Base-by-base conservation (phyloP, 2,797 vertebrate species). In the Gymnoscopelus braueri region DNA sequence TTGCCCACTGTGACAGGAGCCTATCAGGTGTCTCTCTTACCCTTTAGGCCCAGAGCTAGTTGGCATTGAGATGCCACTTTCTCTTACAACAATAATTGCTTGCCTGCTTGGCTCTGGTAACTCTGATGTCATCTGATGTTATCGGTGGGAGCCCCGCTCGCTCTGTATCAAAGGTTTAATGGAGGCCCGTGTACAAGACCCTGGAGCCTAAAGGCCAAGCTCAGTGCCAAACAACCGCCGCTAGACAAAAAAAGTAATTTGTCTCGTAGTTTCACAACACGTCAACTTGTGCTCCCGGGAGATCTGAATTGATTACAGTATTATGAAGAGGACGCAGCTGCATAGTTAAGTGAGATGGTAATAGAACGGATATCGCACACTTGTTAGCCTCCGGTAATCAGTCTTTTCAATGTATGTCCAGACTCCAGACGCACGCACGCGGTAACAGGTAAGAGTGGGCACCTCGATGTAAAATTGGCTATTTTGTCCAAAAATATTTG, bases 121-220 rank as follows among this genome's bases (percentile, higher is more conserved):
- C 66, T 71, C 6, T 54, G 63, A 70, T 79, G 78, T 84, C 83
- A 79, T 77, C 77, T 78, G 48, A 74, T 71, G 60, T 51, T 64
- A 77, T 84, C 75, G 76, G 60, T 79, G 62, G 61, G 67, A 84
- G 72, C 66, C 13, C n/a, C n/a, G 49, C 70, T 86, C 67, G 73
- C 69, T 77, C 75, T 87, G 89, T 84, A 89, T 86, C 44, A 72
- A 78, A 67, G 75, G 44, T 84, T 84, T 87, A 82, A 84, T 78
- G 39, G 79, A 84, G 72, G 85, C 65, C 56, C 32, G 56, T 19
- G 19, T 78, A 81, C 73, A 82, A 87, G 89, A 67, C 57, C 71
- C 58, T 55, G 60, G 55, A 78, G 69, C 69, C 62, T 19, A 74
- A 77, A 79, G 62, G 65, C 64, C 55, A 67, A 73, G 66, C 0